Base-by-base conservation (phyloP, 1,140 invertebrate species). In the Acromyrmex heyeri region DNA sequence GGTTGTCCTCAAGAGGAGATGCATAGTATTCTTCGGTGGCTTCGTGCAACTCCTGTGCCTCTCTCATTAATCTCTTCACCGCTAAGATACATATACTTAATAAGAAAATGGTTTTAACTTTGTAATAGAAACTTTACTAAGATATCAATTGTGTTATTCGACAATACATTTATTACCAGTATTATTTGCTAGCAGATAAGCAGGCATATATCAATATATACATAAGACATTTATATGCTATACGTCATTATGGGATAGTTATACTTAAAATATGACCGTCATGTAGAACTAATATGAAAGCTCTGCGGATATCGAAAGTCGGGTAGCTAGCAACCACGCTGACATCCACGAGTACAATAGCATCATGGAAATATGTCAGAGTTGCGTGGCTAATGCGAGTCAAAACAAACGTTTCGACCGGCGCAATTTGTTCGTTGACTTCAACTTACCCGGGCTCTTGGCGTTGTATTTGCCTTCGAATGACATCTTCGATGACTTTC, bases 51-150 rank as follows among this genome's bases (percentile, higher is more conserved):
- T 99, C 99, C 88, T 97, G 95, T 0, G 99, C 98, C 95, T 99
- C 99, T 92, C 97, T 96, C 98, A 99, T 98, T 87, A 99, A 95
- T 78, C 99, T 96, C 95, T 99, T 99, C 1, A 99, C 99, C 95
- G 98, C 98, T 98, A 93, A 10, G 64, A 86, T 57, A 34, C 30
- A 3, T 69, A 67, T 24, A 65, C 65, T 48, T 27, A 34, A 78
- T 50, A 14, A 55, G 21, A 72, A 24, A 50, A 62, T 7, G 2
- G 0, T 14, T 44, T 44, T 44, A 44, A 44, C 38, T 10, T 44
- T 14, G 53, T n/a, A 7, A 21, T 55, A 50, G n/a, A 44, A n/a
- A 30, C 27, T 14, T 34, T 18, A 62, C 53, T 38, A 14, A 76
- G n/a, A 18, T 24, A 24, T 16, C 18, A 3, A 38, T 73, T n/a